phyloP scores from a whole-genome alignment of 2,113 vertebrate species.

The Dasyprocta punctata region DNA sequence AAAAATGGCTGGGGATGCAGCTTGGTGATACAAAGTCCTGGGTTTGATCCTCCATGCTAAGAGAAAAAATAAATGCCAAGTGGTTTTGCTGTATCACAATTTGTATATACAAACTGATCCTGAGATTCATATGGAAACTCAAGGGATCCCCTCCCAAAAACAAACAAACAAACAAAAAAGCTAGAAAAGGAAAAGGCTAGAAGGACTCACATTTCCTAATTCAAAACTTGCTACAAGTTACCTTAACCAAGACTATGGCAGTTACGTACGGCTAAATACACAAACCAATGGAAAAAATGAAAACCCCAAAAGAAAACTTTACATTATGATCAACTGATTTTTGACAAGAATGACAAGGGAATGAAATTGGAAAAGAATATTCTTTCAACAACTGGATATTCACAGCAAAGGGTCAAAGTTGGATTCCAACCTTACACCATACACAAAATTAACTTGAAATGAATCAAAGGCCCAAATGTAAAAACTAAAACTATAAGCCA shows the following conservation, averaged over 20 bases:
- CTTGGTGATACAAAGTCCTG: not conserved
- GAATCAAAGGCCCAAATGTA: not conserved
- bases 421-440: not conserved
- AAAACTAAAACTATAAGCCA: not conserved
- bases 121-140: conserved; percentile 6
- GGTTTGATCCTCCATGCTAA: not conserved
- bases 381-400: not conserved
- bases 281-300: not conserved
- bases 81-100: not conserved
- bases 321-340: not conserved
- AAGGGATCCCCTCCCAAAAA: not conserved
- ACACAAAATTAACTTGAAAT: not conserved
- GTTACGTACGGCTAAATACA: not conserved
- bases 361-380: not conserved
- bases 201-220: not conserved
- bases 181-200: conserved; percentile 15
- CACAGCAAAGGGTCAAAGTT: not conserved
- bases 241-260: not conserved
- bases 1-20: not conserved
- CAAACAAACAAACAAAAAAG: not conserved
- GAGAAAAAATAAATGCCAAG: not conserved
- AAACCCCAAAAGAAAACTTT: not conserved
- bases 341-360: not conserved
- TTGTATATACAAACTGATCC: not conserved
- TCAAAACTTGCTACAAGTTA: conserved; percentile 14